A percentile compares a stretch with the other conserved stretches of the same genome.
These are phyloP conservation scores for Prenolepis imparis DNA, from an alignment of 2,888 invertebrate genomes.

Conservation along the genomic window DNA sequence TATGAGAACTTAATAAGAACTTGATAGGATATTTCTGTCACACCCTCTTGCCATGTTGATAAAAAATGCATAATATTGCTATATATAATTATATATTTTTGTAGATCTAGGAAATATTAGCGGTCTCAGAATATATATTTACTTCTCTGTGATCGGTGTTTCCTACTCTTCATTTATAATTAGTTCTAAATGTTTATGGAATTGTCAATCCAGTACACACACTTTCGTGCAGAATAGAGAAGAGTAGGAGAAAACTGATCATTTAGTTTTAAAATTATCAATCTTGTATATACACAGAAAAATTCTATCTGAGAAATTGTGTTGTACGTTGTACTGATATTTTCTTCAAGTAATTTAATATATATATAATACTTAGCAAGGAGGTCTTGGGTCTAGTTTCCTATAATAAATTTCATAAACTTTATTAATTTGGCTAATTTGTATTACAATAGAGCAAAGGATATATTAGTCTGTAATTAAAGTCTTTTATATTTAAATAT, in stretches of 20 bases:
- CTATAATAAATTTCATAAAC: constrained; percentile 37
- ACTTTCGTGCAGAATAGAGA: constrained; percentile 54
- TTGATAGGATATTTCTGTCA: constrained; percentile 79
- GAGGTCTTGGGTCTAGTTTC: constrained; percentile 78
- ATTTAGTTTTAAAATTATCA: constrained; percentile 78
- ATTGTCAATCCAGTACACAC: constrained; percentile 53
- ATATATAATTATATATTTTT: constrained; percentile 83
- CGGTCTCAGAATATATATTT: constrained; percentile 81
- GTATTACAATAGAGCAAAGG: constrained; percentile 30
- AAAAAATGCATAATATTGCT: constrained; percentile 79
- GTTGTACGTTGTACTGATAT: constrained; percentile 76
- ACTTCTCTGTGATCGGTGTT: constrained; percentile 76
- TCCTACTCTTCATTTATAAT: constrained; percentile 72
- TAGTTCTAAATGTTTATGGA: constrained; percentile 59
- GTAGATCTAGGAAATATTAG: constrained; percentile 82
- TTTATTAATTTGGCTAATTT: not conserved
- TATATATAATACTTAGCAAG: constrained; percentile 70
- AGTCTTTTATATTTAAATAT: constrained; percentile 29
- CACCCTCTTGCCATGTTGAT: constrained; percentile 80
- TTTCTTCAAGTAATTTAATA: constrained; percentile 73
- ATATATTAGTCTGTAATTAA: constrained; percentile 11
- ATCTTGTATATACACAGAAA: constrained; percentile 71
- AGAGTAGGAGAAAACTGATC: constrained; percentile 78
- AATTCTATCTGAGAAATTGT: constrained; percentile 76
- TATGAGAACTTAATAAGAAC: constrained; percentile 70